Percentiles rank a stretch among this genome's conserved stretches.
phyloP scores from a whole-genome alignment of 2,797 vertebrate species.

The Synanceia verrucosa region DNA sequence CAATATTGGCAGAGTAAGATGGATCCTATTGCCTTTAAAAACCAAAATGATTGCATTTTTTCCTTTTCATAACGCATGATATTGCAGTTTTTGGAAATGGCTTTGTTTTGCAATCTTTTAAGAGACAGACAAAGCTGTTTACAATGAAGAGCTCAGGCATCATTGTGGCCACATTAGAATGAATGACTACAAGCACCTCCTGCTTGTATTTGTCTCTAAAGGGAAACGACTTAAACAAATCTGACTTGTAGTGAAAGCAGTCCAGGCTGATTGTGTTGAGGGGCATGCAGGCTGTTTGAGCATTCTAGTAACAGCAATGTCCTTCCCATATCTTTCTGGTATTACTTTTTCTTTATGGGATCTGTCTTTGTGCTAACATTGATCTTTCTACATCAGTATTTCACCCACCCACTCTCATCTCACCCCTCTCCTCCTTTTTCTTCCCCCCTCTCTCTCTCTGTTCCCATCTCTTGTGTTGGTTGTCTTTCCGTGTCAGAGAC shows the following conservation, averaged over 20 bases:
- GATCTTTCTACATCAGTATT: conserved; percentile 39
- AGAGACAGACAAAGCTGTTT: conserved; percentile 5
- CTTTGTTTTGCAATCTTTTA: not conserved
- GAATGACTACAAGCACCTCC: conserved; percentile 1
- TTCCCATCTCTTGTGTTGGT: conserved; percentile 57
- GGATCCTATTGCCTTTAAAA: not conserved
- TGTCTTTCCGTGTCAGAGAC: conserved; percentile 81
- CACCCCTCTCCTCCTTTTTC: conserved; percentile 12
- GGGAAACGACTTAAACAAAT: not conserved
- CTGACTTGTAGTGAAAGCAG: conserved; percentile 23
- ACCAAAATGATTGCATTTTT: not conserved
- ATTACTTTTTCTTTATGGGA: conserved; percentile 13
- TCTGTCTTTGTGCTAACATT: conserved; percentile 33
- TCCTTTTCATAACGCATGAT: not conserved
- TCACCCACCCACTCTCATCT: conserved; percentile 18
- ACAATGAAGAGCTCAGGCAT: not conserved
- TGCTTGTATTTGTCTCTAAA: not conserved
- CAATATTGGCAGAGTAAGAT: not conserved
- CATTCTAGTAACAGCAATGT: conserved; percentile 28
- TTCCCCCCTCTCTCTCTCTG: conserved; percentile 7
- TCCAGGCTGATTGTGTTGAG: conserved; percentile 14
- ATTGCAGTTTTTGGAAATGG: not conserved
- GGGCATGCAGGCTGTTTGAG: conserved; percentile 22
- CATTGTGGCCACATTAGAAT: not conserved
- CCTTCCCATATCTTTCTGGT: conserved; percentile 32